Evolutionary conservation across 1,140 invertebrate genomes (phyloP).

Genomic region (Pectinophora gossypiella): DNA sequence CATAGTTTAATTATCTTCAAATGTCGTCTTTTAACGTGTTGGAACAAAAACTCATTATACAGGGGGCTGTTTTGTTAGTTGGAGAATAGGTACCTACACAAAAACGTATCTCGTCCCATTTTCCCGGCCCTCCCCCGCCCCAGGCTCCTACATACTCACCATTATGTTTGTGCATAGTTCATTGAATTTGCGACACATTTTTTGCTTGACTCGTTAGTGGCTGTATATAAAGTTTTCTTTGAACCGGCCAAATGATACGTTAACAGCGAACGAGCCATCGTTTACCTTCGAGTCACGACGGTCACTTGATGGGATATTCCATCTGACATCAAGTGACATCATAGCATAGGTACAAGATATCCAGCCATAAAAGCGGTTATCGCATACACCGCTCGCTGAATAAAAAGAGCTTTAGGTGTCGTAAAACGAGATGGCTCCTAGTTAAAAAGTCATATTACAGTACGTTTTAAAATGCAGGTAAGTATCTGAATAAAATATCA

Average conservation of each 20-base stretch:
- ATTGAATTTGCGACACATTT: conserved; percentile 40
- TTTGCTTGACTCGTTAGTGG: conserved; percentile 17
- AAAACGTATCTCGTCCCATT: conserved; percentile 27
- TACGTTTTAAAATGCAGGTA: too few species aligned
- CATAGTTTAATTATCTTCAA: background rate
- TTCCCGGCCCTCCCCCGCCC: conserved; percentile 12
- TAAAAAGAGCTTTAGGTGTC: conserved; percentile 3
- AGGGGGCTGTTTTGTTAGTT: conserved; percentile 21
- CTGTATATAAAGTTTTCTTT: conserved; percentile 15
- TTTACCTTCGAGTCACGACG: conserved; percentile 19
- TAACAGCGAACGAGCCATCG: conserved; percentile 31
- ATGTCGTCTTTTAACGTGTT: background rate
- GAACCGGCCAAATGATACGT: conserved; percentile 44
- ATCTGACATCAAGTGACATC: too few species aligned
- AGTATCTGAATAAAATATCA: too few species aligned
- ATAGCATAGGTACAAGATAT: conserved; percentile 7
- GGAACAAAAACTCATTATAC: conserved; percentile 24
- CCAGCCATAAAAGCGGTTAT: conserved; percentile 12
- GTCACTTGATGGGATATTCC: conserved; percentile 15
- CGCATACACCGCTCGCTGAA: conserved; percentile 13
- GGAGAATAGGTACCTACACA: conserved; percentile 22
- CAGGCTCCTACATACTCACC: conserved; percentile 13
- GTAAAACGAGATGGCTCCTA: background rate
- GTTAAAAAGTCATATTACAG: too few species aligned
- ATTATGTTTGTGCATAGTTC: conserved; percentile 42